Evolutionary conservation across 2,113 vertebrate species (phyloP), one percentile per base, ranked within the genome.

Genomic region (Nestor notabilis): DNA sequence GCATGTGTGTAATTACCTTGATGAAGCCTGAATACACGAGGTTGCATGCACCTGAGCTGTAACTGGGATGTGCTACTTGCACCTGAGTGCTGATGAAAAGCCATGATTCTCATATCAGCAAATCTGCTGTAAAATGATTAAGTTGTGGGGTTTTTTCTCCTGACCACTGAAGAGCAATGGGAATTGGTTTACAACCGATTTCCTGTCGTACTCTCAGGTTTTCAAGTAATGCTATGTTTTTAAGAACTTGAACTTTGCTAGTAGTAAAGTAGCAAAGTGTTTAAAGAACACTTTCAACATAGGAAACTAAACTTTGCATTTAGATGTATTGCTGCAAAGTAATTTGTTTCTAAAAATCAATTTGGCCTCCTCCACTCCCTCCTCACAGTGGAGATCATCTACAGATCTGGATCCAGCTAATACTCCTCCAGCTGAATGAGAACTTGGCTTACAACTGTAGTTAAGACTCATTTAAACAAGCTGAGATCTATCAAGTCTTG

Each of bases 331-430:
- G 17, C 31, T 81, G 60, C 8, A 58, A 83, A 86, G 9, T 77
- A 56, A 86, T 95, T 87, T 80, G 72, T 83, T 95, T 58, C n/a
- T 83, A 74, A 83, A 95, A 89, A 66, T 83, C 50, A 90, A 43
- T 74, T 88, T 29, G 14, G 69, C 5, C 21, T 80, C 25, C 28
- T 85, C 29, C n/a, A 19, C 14, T 81, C 7, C 41, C 4, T 63
- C 46, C 41, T 90, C 46, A 66, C 25, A 46, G 10, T 46, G 52
- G 31, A 88, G 68, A 66, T 83, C 19, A 64, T 70, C 44, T 70
- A 20, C 28, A 47, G 81, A 83, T 83, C 46, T 80, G 44, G 80
- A 86, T 93, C 37, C 31, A 83, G 17, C 53, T 90, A 60, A 72
- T 79, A 24, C 9, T 79, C 35, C 31, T 78, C 90, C n/a, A 76